Evolutionary conservation across 37 sponge, comb jelly and placozoan genomes (phyloP), one percentile per base, ranked within the genome.

Genomic region (Ephydatia muelleri): DNA sequence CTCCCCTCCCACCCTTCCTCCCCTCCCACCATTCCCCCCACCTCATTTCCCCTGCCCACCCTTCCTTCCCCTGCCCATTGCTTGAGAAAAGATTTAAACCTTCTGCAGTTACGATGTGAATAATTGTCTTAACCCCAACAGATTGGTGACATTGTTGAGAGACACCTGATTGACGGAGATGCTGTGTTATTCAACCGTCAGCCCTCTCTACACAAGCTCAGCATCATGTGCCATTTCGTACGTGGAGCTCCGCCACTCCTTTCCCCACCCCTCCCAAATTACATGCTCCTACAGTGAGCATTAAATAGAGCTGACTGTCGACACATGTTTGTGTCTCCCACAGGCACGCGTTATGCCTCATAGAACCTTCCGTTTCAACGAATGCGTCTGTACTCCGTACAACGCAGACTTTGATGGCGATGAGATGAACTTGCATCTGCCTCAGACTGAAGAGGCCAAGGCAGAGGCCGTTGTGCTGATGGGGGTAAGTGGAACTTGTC

Each of bases 391-490:
- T 78, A 98, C 96, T 8, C 99, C 99, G 0, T 98, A 96, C 85
- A 98, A 98, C 47, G 99, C 99, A 75, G 99, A 98, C 84, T 98
- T 98, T 84, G 99, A 98, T 70, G 99, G 99, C 5, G 99, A 98
- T 40, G 99, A 98, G 89, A 98, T 98, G 99, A 98, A 98, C 80
- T 80, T 98, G 37, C 99, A 98, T 82, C 82, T 98, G 38, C 99
- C 99, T 25, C 99, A 98, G 85, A 96, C 99, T 2, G 96, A 97
- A 65, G 99, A 98, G 80, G 99, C 99, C 31, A 94, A 88, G 79
- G 99, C 99, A 5, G 99, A 98, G 74, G 99, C 99, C 31, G 87
- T 96, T 30, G 76, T 84, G 11, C 87, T 98, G 30, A 98, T 98
- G 99, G 96, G 96, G 75, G 96, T 98, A 72, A 75, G 94, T 78